Conservation (phyloP, 2,113 vertebrate genomes). For the Xiphorhynchus elegans region DNA sequence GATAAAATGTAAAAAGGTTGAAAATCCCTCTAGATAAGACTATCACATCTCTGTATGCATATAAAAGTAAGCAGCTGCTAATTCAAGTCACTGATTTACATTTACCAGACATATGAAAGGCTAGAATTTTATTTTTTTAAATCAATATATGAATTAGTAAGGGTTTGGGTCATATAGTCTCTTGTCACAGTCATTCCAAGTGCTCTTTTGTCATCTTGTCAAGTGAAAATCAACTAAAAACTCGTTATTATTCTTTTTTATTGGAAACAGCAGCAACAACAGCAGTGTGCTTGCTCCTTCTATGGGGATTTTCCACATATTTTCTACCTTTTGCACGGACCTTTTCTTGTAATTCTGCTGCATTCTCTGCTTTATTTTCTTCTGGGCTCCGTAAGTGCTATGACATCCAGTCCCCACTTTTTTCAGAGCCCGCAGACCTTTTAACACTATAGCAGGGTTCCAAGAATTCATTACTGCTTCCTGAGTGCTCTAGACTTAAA, state of each 20-base stretch:
- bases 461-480: not conserved
- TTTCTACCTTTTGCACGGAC: not conserved
- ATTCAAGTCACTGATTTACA: conserved; percentile 19
- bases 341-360: not conserved
- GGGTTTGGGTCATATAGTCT: not conserved
- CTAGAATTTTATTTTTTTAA: not conserved
- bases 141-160: conserved; percentile 29
- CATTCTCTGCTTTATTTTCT: not conserved
- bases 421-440: not conserved
- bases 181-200: conserved; percentile 6
- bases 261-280: not conserved
- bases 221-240: conserved; percentile 12
- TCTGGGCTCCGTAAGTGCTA: not conserved
- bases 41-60: not conserved
- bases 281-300: not conserved
- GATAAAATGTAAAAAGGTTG: conserved; percentile 23
- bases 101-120: not conserved
- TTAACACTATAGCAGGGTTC: not conserved
- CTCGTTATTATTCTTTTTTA: not conserved
- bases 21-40: not conserved
- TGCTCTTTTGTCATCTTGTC: conserved; percentile 8
- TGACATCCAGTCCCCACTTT: not conserved
- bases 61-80: not conserved
- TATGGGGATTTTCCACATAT: not conserved
- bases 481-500: not conserved